Base-by-base conservation (phyloP, 2,113 vertebrate species). In the Hyperoodon ampullatus region DNA sequence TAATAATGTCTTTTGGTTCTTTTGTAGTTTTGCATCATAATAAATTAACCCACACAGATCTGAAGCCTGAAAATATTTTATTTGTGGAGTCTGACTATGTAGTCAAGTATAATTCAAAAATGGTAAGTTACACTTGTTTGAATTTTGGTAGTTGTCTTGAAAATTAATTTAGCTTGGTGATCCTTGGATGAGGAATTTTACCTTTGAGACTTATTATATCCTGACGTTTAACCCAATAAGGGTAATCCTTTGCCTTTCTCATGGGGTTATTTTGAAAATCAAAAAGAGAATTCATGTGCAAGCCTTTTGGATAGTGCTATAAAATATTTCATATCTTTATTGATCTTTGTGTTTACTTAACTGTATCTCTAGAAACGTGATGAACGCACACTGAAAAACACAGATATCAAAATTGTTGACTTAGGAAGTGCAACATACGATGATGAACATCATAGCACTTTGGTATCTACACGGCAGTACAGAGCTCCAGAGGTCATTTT, bases 371-470 rank as follows among this genome's bases (percentile, higher is more conserved):
- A 99, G 99, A 99, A 99, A 98, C 99, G 99, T 80, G 99, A 99
- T 97, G 99, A 99, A 70, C 99, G 99, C 42, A 99, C 99, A 5
- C 86, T 99, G 61, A 99, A 99, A 97, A 99, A 99, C 94, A 98
- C 99, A 33, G 99, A 99, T 94, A 99, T 99, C 83, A 99, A 99
- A 98, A 98, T 99, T 1, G 99, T 99, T 61, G 99, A 99, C 98
- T 99, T 99, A 98, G 99, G 99, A 94, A 99, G 99, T 74, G 99
- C 99, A 26, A 99, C 99, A 0, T 99, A 99, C 33, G 99, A 99
- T 75, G 99, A 99, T 16, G 99, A 99, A 47, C 99, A 99, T 98
- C 99, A 99, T 93, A 99, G 99, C 0, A 99, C 99, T 39, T 98
- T 99, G 77, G 99, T 99, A 58, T 99, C 99, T 35, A 99, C 99